Base-by-base conservation (phyloP, 92 coral and sea anemone species). In the Palythoa heliodiscus region DNA sequence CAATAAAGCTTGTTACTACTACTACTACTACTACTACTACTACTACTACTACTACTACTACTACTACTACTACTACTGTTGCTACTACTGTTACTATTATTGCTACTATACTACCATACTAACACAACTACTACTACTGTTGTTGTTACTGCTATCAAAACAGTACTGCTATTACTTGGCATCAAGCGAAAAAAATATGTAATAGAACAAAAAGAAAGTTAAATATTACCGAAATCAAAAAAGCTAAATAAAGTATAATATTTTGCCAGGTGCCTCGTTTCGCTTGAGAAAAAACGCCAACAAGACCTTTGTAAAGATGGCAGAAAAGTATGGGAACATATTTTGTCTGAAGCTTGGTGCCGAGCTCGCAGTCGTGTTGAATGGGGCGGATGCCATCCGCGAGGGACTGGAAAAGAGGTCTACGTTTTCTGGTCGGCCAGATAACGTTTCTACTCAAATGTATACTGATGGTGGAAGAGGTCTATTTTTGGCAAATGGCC, bases 301-400 rank as follows among this genome's bases (percentile, higher is more conserved):
- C 68, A 50, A 76, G 52, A 89, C 85, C 66, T 60, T 93, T 75
- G 64, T 82, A 72, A 72, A 80, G 47, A 82, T 93, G 85, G 83
- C 94, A 6, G 78, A 89, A 64, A 74, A 93, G 37, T 93, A 93
- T 48, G 96, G 96, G 8, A 88, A 89, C 53, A 87, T 93, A 7
- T 91, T 88, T 86, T 88, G 92, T 60, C 70, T 93, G 70, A 88
- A 80, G 85, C 87, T 93, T 12, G 96, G 96, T 35, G 84, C 87
- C 75, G 87, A 91, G 35, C 70, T 88, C 64, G 90, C 85, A 0
- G 94, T 93, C 67, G 94, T 93, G 66, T 85, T 93, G n/a, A 91
- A 89, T 82, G 92, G 94, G 8, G 53, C 86, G 24, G 84, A 91
- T 15, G 89, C 92, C 13, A 89, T 93, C 66, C 87, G 78, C 24